A percentile compares a stretch with the other conserved stretches of the same genome.
phyloP scores from a whole-genome alignment of 2,113 vertebrate species.

The Sylvilagus bachmani region DNA sequence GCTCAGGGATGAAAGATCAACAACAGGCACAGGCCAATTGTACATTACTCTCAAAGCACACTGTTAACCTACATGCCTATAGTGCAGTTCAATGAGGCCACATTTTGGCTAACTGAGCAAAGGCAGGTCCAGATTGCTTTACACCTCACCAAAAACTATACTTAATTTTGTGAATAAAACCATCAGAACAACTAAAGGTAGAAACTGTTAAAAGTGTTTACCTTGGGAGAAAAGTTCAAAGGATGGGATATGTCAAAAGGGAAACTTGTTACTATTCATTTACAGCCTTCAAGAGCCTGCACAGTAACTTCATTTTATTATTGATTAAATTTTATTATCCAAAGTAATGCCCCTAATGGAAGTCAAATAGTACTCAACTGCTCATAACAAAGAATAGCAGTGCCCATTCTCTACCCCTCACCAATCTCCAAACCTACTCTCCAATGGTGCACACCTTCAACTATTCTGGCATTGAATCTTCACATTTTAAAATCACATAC shows the following conservation, averaged over 20 bases:
- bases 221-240: background rate
- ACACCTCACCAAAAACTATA: conserved; percentile 30
- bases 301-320: background rate
- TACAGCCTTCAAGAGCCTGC: background rate
- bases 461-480: background rate
- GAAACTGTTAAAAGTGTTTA: conserved; percentile 7
- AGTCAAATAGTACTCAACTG: background rate
- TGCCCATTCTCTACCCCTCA: too few relatives aligned
- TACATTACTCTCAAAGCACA: conserved; percentile 11
- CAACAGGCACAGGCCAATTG: conserved; percentile 28
- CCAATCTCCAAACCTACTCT: background rate
- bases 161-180: background rate
- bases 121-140: conserved; percentile 8
- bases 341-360: conserved; percentile 8
- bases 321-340: background rate
- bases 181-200: background rate
- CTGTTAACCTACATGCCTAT: background rate
- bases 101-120: conserved; percentile 37
- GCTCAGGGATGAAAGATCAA: conserved; percentile 40
- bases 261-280: background rate
- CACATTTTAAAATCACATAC: conserved; percentile 6
- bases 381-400: background rate
- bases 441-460: background rate
- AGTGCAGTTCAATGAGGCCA: background rate
- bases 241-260: background rate